Percentiles rank a stretch among this genome's conserved stretches.
phyloP scores from a whole-genome alignment of 2,888 invertebrate genomes.

The Gymnosoma rotundatum region DNA sequence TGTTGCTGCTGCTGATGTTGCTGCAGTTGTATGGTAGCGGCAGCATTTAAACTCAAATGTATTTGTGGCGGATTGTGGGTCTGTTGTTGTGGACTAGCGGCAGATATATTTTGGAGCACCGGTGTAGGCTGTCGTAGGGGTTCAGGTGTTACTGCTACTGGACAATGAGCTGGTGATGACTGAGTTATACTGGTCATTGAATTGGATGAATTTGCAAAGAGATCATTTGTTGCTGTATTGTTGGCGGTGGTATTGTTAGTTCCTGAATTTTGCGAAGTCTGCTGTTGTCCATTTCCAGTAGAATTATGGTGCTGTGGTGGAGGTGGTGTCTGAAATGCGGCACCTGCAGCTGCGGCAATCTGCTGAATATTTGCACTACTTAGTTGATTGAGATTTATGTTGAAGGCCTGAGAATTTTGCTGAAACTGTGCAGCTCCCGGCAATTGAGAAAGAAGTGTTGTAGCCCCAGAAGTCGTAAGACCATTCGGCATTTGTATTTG shows the following conservation, averaged over 20 bases:
- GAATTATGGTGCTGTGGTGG: slow-evolving; percentile 68
- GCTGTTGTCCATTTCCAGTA: slow-evolving; percentile 60
- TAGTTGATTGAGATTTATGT: slow-evolving; percentile 81
- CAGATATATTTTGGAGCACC: slow-evolving; percentile 71
- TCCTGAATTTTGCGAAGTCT: slow-evolving; percentile 50
- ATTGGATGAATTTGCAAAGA: slow-evolving; percentile 59
- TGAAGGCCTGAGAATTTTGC: slow-evolving; percentile 78
- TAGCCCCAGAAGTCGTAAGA: slow-evolving; percentile 76
- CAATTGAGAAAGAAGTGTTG: slow-evolving; percentile 79
- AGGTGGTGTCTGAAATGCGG: slow-evolving; percentile 79
- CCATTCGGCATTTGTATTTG: slow-evolving; percentile 83
- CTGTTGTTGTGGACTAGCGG: slow-evolving; percentile 68
- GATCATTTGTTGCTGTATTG: slow-evolving; percentile 64
- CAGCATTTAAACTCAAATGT: slow-evolving; percentile 70
- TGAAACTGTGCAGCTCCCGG: slow-evolving; percentile 79
- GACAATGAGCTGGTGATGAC: slow-evolving; percentile 78
- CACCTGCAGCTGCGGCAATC: slow-evolving; percentile 76
- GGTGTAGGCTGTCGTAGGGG: slow-evolving; percentile 79
- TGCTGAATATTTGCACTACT: slow-evolving; percentile 81
- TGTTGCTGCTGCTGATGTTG: slow-evolving; percentile 76
- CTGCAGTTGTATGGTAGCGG: slow-evolving; percentile 77
- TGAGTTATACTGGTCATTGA: slow-evolving; percentile 72
- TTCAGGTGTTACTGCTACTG: slow-evolving; percentile 79
- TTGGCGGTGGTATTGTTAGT: slow-evolving; percentile 57
- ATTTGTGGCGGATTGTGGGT: slow-evolving; percentile 73